Evolutionary conservation across 2,797 vertebrate species (phyloP).

Genomic region (Nyctibius grandis): DNA sequence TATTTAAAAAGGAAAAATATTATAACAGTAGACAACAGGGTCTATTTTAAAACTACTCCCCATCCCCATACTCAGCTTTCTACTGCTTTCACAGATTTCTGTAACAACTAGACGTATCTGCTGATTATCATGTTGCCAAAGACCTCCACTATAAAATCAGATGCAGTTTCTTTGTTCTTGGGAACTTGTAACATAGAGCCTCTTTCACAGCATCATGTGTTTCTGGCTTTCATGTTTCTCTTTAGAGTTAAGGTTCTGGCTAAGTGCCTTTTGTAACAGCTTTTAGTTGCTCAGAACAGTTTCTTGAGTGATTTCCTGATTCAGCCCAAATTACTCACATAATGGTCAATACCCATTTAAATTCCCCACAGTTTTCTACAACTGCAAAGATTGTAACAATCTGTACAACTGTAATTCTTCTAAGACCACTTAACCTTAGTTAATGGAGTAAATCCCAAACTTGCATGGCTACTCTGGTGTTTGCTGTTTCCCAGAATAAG

Average conservation of each 20-base stretch:
- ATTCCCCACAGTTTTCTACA: not conserved
- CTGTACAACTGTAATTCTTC: not conserved
- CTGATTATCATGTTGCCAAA: not conserved
- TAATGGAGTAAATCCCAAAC: not conserved
- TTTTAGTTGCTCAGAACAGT: not conserved
- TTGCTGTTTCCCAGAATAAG: not conserved
- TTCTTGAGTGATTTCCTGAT: not conserved
- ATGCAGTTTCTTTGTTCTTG: not conserved
- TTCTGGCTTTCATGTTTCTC: not conserved
- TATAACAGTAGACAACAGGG: not conserved
- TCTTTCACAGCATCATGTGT: not conserved
- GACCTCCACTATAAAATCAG: not conserved
- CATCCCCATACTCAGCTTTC: not conserved
- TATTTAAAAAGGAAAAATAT: not conserved
- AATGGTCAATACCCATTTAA: not conserved
- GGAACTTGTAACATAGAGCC: not conserved
- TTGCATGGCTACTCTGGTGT: not conserved
- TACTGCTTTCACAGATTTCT: not conserved
- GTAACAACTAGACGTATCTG: not conserved
- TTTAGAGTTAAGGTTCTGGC: not conserved
- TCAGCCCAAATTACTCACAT: not conserved
- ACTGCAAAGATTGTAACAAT: no score
- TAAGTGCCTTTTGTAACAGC: not conserved
- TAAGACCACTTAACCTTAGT: not conserved
- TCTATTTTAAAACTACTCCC: not conserved